These are phyloP conservation scores for Mergus octosetaceus DNA, from an alignment of 2,797 vertebrate genomes.

Conservation along the genomic window DNA sequence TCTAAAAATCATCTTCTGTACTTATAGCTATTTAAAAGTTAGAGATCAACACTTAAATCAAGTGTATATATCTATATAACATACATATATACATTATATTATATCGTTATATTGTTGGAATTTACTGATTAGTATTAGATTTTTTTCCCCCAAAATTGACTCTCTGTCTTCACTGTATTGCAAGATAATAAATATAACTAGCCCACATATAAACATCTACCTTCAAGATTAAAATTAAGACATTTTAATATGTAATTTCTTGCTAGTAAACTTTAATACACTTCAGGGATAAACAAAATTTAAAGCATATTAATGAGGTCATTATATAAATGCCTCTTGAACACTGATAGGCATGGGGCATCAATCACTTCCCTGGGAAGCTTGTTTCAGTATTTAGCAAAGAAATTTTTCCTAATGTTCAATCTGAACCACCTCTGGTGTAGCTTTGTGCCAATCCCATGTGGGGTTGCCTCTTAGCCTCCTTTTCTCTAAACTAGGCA, in stretches of 20 bases:
- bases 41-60: background rate
- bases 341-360: too few relatives aligned
- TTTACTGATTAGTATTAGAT: background rate
- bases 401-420: too few relatives aligned
- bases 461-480: too few relatives aligned
- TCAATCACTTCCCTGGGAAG: too few relatives aligned
- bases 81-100: background rate
- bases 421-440: too few relatives aligned
- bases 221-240: background rate
- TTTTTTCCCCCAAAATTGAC: background rate
- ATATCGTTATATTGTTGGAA: background rate
- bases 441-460: too few relatives aligned
- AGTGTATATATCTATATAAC: background rate
- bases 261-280: background rate
- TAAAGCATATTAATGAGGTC: too few relatives aligned
- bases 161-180: background rate
- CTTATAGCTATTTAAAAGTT: background rate
- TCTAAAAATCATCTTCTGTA: background rate
- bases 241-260: background rate
- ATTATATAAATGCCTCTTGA: too few relatives aligned
- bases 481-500: too few relatives aligned
- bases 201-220: background rate
- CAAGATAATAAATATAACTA: background rate
- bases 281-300: too few relatives aligned
- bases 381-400: too few relatives aligned